A percentile compares a stretch with the other conserved stretches of the same genome.
Conservation (phyloP, 2,888 invertebrate genomes). For the Acrocera orbiculus region DNA sequence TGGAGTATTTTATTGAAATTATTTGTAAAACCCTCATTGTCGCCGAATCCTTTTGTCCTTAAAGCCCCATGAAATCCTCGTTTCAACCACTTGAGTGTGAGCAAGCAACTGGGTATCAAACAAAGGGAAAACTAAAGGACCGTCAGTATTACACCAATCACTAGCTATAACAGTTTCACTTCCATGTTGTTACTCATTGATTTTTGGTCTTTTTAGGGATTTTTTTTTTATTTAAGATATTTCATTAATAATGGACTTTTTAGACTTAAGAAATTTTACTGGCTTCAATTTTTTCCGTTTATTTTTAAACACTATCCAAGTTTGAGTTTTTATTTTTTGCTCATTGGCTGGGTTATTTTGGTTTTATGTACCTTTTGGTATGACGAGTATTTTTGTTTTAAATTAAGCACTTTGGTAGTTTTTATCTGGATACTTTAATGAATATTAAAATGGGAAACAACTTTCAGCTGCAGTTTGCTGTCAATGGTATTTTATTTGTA, state of each 20-base stretch:
- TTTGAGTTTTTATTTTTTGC: neutral
- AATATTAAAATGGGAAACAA: conserved; percentile 3
- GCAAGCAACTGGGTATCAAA: neutral
- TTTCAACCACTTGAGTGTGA: conserved; percentile 11
- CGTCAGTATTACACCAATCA: neutral
- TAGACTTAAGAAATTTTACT: neutral
- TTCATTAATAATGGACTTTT: conserved; percentile 4
- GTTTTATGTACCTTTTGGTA: too few relatives aligned
- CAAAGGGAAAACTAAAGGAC: neutral
- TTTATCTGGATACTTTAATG: conserved; percentile 8
- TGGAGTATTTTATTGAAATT: conserved; percentile 12
- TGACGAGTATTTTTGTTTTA: conserved; percentile 9
- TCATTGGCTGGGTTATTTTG: conserved; percentile 3
- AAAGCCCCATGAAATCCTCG: conserved; percentile 8
- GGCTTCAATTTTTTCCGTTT: neutral
- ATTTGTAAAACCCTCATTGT: conserved; percentile 15
- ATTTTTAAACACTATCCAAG: neutral
- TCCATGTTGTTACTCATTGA: conserved; percentile 1
- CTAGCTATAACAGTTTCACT: neutral
- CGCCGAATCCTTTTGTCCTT: conserved; percentile 15
- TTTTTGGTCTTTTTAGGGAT: too few relatives aligned
- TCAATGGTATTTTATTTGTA: neutral
- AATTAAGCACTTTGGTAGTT: conserved; percentile 10
- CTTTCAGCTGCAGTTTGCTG: neutral
- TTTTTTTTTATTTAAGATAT: conserved; percentile 3